Base-by-base conservation (phyloP, 2,888 invertebrate genomes). In the Cephus pygmeus region DNA sequence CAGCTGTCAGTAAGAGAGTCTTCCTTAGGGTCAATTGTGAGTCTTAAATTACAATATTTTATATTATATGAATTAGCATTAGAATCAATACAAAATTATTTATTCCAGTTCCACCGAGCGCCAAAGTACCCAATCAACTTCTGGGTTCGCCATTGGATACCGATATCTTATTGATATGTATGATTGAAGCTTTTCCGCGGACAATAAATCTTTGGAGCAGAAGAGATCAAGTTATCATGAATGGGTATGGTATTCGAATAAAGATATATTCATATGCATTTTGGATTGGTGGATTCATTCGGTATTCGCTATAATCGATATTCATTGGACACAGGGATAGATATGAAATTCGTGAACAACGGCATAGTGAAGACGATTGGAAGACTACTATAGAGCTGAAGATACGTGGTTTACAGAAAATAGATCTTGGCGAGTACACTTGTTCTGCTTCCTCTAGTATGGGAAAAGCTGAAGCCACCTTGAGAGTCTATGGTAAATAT, bases 371-470 rank as follows among this genome's bases (percentile, higher is more conserved):
- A 69, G 88, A 90, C 80, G 89, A 93, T 75, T 95, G 95, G 91
- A 95, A 95, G 89, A 92, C 94, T 75, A 92, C 93, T 79, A 93
- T 95, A 88, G 92, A 93, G 77, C 92, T 96, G 79, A 93, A 93
- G 77, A 94, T 96, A 85, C 92, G 93, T 69, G 93, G 94, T 84
- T 94, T 95, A 85, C 92, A 92, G 76, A 91, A 91, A 76, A 92
- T 92, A 80, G 96, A 96, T 89, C 92, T 94, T 71, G 95, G 95
- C 6, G 94, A 94, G 3, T 96, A 95, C 89, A 94, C 94, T 75
- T 96, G 96, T 87, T 93, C 95, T 1, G 94, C 95, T 1, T 94
- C 94, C 12, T 96, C 96, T 85, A 94, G 94, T 12, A 92, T 95
- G 90, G 96, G 96, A 4, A 94, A 94, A 87, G 93, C 95, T 1